A percentile compares a stretch with the other conserved stretches of the same genome.
These are phyloP conservation scores for Habropoda laboriosa DNA, from an alignment of 1,140 invertebrate genomes.

Conservation along the genomic window DNA sequence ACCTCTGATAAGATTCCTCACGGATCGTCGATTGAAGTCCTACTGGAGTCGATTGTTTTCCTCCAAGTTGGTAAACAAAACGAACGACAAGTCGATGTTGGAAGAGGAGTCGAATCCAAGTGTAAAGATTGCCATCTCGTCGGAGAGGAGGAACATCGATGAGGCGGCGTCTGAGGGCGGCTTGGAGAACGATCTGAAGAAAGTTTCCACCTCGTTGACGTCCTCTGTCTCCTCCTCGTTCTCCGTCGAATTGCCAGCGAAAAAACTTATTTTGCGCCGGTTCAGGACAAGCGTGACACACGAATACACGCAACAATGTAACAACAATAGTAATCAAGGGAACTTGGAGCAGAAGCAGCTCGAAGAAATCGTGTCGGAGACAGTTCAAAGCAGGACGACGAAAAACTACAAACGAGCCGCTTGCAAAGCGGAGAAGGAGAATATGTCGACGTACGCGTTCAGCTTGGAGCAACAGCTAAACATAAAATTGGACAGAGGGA, in stretches of 20 bases:
- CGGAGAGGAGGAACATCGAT: not conserved
- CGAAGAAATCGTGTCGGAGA: too few species aligned
- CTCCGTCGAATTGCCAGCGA: constrained; percentile 5
- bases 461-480: not conserved
- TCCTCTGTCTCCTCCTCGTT: not conserved
- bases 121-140: not conserved
- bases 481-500: not conserved
- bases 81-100: not conserved
- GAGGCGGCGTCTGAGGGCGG: not conserved
- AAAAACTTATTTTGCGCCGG: constrained; percentile 32
- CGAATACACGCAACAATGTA: not conserved
- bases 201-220: not conserved
- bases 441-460: not conserved
- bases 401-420: not conserved
- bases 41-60: not conserved
- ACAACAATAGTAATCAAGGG: not conserved
- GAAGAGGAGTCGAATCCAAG: not conserved
- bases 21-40: not conserved
- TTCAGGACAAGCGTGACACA: not conserved
- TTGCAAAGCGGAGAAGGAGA: not conserved
- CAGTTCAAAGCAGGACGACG: not conserved
- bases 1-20: constrained; percentile 31
- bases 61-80: not conserved
- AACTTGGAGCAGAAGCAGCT: not conserved
- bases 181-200: too few species aligned